Percentiles rank a stretch among this genome's conserved stretches.
phyloP scores from a whole-genome alignment of 2,113 vertebrate species.

The Stictonetta naevosa region DNA sequence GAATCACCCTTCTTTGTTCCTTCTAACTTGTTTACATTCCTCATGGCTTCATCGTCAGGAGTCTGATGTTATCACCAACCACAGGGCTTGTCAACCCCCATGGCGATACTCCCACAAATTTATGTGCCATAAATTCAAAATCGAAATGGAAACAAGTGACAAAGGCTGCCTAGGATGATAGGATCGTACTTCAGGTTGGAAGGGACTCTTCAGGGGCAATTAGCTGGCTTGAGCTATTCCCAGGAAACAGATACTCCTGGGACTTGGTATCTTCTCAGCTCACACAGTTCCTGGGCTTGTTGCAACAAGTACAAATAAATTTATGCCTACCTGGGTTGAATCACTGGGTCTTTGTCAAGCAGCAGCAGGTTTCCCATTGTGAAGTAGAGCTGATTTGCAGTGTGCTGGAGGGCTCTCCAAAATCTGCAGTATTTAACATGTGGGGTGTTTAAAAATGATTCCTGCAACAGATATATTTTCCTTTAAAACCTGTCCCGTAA shows the following conservation, averaged over 20 bases:
- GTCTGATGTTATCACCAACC: too few species aligned
- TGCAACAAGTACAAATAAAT: neutral
- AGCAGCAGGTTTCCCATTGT: neutral
- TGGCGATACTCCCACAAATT: neutral
- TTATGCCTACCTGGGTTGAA: neutral
- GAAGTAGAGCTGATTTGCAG: neutral
- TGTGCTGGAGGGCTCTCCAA: neutral
- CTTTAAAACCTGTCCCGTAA: neutral
- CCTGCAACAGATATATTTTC: neutral
- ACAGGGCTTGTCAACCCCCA: too few species aligned
- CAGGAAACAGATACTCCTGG: neutral
- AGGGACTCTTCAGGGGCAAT: neutral
- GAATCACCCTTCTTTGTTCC: too few species aligned
- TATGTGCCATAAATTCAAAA: neutral
- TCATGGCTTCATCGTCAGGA: too few species aligned
- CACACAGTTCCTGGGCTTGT: neutral
- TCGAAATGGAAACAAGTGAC: neutral
- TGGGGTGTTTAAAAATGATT: neutral
- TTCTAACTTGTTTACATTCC: too few species aligned
- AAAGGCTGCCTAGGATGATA: neutral
- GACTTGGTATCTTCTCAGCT: neutral
- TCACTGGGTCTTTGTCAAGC: neutral
- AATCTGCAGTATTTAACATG: neutral
- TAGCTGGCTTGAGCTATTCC: neutral
- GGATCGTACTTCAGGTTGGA: neutral